Evolutionary conservation across 2,888 invertebrate genomes (phyloP), one percentile per base, ranked within the genome.

Genomic region (Drosophila differens): DNA sequence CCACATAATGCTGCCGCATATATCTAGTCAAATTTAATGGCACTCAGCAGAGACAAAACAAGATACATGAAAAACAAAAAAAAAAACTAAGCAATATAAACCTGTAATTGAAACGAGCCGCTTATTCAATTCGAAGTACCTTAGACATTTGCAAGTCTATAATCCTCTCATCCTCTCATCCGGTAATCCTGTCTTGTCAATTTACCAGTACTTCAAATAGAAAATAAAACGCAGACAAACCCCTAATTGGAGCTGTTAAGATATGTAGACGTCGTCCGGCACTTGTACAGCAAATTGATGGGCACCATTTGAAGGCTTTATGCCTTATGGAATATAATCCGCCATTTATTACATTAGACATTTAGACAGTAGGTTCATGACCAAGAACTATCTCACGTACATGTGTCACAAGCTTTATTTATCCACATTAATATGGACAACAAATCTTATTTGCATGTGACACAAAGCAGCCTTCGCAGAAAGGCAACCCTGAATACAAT

Each of bases 21-120:
- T 22, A 78, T 79, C 79, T 79, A 70, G 71, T 70, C 76, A 76
- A 76, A 85, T 89, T 86, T 83, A 89, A 85, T 81, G 76, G 70
- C 79, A 85, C 79, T 79, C 84, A 83, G 70, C 74, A 61, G 52
- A 39, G 35, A 35, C 59, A 55, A 41, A 62, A 51, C 22, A 49
- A 12, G 9, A 55, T 7, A 19, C 19, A n/a, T 10, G 1, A 4
- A 30, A 53, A 33, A 22, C 22, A 7, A 25, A 16, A 7, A 1
- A n/a, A n/a, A 47, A 47, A 47, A 25, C 2, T 0, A 25, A 47
- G 16, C 47, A 25, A 25, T 25, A 19, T 12, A 37, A 37, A 57
- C 7, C 2, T 57, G 28, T 57, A 57, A n/a, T 57, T 37, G 22
- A 25, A 47, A 47, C 22, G 47, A 25, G 47, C 22, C 22, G 22